Percentiles rank a stretch among this genome's conserved stretches.
phyloP scores from a whole-genome alignment of 2,113 vertebrate species.

The Chaetops frenatus region DNA sequence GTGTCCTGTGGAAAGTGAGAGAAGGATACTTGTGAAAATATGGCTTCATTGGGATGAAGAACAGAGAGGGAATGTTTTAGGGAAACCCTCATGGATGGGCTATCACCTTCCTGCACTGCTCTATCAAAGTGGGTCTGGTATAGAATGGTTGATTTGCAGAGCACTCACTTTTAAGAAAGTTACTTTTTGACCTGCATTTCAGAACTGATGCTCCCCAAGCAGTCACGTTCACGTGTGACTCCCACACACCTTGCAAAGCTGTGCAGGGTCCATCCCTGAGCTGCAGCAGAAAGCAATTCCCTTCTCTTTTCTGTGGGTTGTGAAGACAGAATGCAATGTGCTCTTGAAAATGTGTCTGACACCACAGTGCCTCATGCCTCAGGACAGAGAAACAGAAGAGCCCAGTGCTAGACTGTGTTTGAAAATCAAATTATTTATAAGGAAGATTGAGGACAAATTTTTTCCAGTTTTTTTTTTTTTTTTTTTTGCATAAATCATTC shows the following conservation, averaged over 20 bases:
- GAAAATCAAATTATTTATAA: constrained; percentile 61
- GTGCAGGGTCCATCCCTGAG: background rate
- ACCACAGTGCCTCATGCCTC: background rate
- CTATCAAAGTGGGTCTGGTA: background rate
- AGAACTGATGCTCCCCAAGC: background rate
- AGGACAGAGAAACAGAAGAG: background rate
- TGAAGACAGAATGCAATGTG: background rate
- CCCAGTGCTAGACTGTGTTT: background rate
- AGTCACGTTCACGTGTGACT: background rate
- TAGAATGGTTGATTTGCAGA: background rate
- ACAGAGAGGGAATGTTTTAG: background rate
- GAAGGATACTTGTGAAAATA: background rate
- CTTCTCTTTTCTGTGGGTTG: background rate
- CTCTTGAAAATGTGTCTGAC: background rate
- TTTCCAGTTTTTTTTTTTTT: constrained; percentile 7
- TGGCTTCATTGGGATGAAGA: background rate
- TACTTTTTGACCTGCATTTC: background rate
- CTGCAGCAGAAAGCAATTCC: background rate
- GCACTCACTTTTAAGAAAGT: background rate
- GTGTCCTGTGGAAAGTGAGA: background rate
- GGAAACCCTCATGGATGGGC: background rate
- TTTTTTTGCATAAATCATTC: constrained; percentile 39
- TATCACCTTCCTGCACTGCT: background rate
- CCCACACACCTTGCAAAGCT: background rate
- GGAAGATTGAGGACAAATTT: constrained; percentile 28